Evolutionary conservation across 2,797 vertebrate species (phyloP), one percentile per base, ranked within the genome.

Genomic region (Chaetophractus vellerosus): DNA sequence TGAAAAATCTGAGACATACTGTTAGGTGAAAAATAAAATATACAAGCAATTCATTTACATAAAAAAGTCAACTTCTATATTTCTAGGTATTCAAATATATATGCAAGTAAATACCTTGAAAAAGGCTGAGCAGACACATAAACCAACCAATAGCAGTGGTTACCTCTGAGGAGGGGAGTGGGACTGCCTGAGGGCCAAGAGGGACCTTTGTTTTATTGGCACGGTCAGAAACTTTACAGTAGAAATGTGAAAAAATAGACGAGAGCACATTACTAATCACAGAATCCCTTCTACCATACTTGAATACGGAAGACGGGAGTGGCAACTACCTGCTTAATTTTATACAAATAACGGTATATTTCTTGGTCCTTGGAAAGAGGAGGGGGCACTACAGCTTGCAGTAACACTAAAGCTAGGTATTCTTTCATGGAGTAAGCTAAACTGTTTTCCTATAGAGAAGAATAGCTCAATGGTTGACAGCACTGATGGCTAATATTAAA

Each of bases 1-100:
- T 79, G 57, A 90, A 80, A 89, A 36, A 79, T 79, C 59, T 50
- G 66, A 93, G 80, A 64, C 15, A 81, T 15, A 59, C 24, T 71
- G 3, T 64, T 69, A 66, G 38, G 48, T 71, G 23, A 87, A 87
- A 81, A 86, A 75, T 59, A 24, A 82, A 50, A 76, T 69, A n/a
- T 61, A n/a, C 45, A 87, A 71, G 81, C 9, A 50, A 55, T 12
- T 48, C 38, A 71, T 59, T 66, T 81, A 50, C 59, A 75, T 57
- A 52, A 41, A 80, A 88, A 90, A n/a, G n/a, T 36, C 12, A 78
- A 28, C 57, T 19, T 41, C 14, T 28, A 38, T 68, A 69, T 76
- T 66, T 83, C 48, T 61, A 80, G 6, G 57, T 71, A 31, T 79
- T 83, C 52, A 74, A 74, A 21, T 52, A 66, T 38, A 1, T n/a